Evolutionary conservation across 1,140 invertebrate genomes (phyloP).

Genomic region (Ceratoteleas bidentatus): DNA sequence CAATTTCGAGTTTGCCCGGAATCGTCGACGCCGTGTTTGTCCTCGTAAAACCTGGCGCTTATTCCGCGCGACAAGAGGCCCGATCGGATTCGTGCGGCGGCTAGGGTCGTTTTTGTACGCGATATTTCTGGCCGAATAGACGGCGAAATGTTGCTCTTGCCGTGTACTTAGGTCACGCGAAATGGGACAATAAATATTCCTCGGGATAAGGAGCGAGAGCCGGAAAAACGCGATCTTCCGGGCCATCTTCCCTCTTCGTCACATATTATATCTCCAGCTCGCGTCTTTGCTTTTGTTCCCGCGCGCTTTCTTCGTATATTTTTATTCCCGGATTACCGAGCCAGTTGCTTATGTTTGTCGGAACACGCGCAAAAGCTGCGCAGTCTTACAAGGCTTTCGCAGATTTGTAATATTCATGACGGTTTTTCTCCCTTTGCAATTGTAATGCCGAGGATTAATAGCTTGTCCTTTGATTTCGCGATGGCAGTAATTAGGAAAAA

Average conservation of each 20-base stretch:
- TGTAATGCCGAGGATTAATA: conserved; percentile 3
- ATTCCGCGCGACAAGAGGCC: conserved; percentile 30
- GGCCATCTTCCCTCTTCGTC: conserved; percentile 17
- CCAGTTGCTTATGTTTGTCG: conserved; percentile 55
- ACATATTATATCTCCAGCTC: conserved; percentile 27
- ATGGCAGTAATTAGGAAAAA: background rate
- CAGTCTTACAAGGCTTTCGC: conserved; percentile 22
- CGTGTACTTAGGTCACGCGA: conserved; percentile 68
- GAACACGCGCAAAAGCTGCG: conserved; percentile 36
- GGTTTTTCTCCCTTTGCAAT: conserved; percentile 13
- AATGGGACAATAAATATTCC: conserved; percentile 76
- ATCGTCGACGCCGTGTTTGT: conserved; percentile 31
- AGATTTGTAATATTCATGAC: conserved; percentile 17
- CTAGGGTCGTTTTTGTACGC: conserved; percentile 47
- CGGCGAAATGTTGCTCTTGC: conserved; percentile 71
- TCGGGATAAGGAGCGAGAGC: conserved; percentile 56
- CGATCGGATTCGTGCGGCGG: conserved; percentile 48
- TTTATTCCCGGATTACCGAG: conserved; percentile 50
- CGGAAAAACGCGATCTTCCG: conserved; percentile 37
- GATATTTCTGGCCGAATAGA: conserved; percentile 60
- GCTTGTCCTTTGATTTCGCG: background rate
- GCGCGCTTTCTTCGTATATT: conserved; percentile 33
- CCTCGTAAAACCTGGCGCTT: conserved; percentile 32
- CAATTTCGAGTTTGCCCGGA: conserved; percentile 45
- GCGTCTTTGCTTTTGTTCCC: conserved; percentile 41